These are phyloP conservation scores for Eumacrocentrus americanus DNA, from an alignment of 2,888 invertebrate species.

Conservation along the genomic window DNA sequence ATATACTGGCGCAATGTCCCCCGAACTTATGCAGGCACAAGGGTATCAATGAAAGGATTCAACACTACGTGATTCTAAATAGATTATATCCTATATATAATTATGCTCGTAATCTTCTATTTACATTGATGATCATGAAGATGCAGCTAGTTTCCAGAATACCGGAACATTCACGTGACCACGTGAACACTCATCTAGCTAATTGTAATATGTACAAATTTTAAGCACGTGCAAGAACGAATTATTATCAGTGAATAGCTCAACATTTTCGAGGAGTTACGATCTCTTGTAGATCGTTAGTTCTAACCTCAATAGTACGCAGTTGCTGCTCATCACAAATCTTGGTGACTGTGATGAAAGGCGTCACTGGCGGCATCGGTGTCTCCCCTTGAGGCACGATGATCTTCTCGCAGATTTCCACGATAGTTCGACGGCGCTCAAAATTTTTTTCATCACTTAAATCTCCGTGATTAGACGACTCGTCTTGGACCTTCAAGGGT, in stretches of 20 bases:
- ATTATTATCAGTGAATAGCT: conserved; percentile 18
- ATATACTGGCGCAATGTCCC: too few relatives aligned
- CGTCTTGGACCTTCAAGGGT: conserved; percentile 27
- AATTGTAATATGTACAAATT: conserved; percentile 30
- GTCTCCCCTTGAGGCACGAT: conserved; percentile 48
- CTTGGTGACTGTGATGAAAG: conserved; percentile 53
- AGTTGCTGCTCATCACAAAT: conserved; percentile 40
- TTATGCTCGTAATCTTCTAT: background rate
- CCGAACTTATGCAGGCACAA: too few relatives aligned
- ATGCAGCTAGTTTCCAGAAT: background rate
- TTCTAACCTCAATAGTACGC: conserved; percentile 46
- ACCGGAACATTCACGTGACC: background rate
- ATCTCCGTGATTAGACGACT: conserved; percentile 17
- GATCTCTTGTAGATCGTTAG: conserved; percentile 34
- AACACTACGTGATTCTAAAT: too few relatives aligned
- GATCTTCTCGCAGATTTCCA: conserved; percentile 57
- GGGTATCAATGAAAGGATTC: too few relatives aligned
- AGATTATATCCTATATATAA: too few relatives aligned
- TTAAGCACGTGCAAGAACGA: conserved; percentile 14
- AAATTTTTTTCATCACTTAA: conserved; percentile 14
- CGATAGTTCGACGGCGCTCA: conserved; percentile 51
- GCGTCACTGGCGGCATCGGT: conserved; percentile 44
- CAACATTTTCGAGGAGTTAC: conserved; percentile 28
- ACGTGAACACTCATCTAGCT: background rate
- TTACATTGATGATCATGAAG: conserved; percentile 2